These are phyloP conservation scores for Hippolais icterina DNA, from an alignment of 2,113 vertebrate species.

Conservation along the genomic window DNA sequence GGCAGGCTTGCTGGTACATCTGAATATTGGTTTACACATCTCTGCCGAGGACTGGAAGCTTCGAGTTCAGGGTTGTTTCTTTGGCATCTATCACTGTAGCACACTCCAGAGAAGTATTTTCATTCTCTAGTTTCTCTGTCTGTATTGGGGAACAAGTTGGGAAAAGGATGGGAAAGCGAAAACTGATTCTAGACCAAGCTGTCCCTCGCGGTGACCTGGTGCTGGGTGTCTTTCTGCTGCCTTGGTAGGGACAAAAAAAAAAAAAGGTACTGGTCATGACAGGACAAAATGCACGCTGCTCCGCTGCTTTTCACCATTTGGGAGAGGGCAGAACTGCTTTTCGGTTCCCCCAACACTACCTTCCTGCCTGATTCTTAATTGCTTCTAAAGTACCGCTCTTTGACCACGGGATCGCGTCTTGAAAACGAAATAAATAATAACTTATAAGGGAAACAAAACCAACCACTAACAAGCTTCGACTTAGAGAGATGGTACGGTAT, in stretches of 20 bases:
- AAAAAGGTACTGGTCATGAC: not conserved
- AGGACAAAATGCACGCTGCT: not conserved
- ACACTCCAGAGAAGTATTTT: not conserved
- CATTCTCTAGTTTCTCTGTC: not conserved
- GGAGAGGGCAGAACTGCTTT: not conserved
- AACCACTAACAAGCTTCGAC: not conserved
- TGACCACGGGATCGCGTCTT: not conserved
- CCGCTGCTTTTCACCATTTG: not conserved
- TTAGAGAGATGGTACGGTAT: not conserved
- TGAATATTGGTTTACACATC: not conserved
- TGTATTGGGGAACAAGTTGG: not conserved
- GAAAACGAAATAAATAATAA: not conserved
- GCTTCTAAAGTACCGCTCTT: not conserved
- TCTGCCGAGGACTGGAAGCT: not conserved
- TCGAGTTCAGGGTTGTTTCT: not conserved
- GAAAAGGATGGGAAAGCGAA: not conserved
- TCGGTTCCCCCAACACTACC: not conserved
- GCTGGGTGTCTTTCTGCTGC: not conserved
- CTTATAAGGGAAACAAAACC: not conserved
- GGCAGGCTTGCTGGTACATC: not conserved
- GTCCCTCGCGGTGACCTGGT: not conserved
- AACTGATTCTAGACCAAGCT: not conserved
- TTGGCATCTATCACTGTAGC: not conserved
- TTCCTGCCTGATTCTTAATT: not conserved
- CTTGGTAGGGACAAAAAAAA: not conserved